Percentiles rank a stretch among this genome's conserved stretches.
Evolutionary conservation across 2,888 invertebrate species (phyloP).

Genomic region (Onchidella celtica): DNA sequence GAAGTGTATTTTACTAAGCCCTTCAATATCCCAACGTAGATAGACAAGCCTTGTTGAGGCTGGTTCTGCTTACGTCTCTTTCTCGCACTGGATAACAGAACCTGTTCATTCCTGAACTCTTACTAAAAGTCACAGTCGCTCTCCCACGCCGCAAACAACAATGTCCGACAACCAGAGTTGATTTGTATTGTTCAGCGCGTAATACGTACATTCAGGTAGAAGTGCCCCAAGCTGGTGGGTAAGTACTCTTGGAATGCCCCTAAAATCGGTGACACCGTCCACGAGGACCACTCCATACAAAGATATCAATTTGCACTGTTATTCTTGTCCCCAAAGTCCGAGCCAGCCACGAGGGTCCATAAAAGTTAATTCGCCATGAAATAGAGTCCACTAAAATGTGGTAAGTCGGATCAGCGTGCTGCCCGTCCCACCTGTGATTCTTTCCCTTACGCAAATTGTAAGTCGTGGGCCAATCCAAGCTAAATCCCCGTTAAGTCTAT

Average conservation of each 20-base stretch:
- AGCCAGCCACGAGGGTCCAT: neutral
- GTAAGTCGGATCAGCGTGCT: conserved; percentile 11
- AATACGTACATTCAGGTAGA: neutral
- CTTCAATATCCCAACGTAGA: no score
- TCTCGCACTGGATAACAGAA: no score
- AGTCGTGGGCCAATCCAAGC: neutral
- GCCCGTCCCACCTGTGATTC: neutral
- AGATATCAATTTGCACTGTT: conserved; percentile 17
- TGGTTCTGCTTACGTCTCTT: no score
- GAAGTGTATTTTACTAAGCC: no score
- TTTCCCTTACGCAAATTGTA: neutral
- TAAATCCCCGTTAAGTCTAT: neutral
- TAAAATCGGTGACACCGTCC: neutral
- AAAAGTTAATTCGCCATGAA: conserved; percentile 22
- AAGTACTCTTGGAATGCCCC: neutral
- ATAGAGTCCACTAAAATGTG: conserved; percentile 26
- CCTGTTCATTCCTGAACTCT: no score
- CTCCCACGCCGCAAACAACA: conserved; percentile 7
- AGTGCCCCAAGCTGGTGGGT: neutral
- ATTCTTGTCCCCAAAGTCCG: neutral
- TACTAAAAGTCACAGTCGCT: no score
- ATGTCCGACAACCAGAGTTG: neutral
- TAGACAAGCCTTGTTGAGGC: no score
- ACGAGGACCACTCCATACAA: neutral
- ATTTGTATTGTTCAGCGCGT: neutral